phyloP scores from a whole-genome alignment of 2,888 invertebrate species.

The Embidobia sp. region DNA sequence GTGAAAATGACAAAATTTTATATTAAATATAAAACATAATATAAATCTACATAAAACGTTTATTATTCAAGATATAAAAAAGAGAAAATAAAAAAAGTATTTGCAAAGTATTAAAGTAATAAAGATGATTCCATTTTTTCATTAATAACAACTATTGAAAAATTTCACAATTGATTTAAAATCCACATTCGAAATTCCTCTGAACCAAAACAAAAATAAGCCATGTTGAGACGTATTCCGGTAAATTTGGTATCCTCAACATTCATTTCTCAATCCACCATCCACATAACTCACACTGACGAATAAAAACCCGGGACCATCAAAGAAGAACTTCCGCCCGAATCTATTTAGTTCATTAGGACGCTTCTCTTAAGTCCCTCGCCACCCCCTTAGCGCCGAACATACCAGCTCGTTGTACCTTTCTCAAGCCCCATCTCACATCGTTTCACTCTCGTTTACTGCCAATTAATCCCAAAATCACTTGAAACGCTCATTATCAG shows the following conservation, averaged over 20 bases:
- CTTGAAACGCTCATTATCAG: slow-evolving; percentile 36
- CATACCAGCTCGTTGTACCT: slow-evolving; percentile 16
- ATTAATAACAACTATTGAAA: too few species aligned
- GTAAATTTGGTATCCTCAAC: slow-evolving; percentile 9
- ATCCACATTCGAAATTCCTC: background rate
- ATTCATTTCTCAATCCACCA: slow-evolving; percentile 26
- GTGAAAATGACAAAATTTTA: too few species aligned
- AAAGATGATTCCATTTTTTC: background rate
- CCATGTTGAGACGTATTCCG: background rate
- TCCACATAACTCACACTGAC: slow-evolving; percentile 4
- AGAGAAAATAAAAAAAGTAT: too few species aligned
- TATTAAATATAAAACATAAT: too few species aligned
- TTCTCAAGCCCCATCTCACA: slow-evolving; percentile 22
- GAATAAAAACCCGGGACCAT: slow-evolving; percentile 24
- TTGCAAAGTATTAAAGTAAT: too few species aligned
- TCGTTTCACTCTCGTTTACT: slow-evolving; percentile 38
- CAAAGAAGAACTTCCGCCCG: slow-evolving; percentile 27
- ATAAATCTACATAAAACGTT: too few species aligned
- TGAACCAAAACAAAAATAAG: slow-evolving; percentile 10
- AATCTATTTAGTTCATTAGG: slow-evolving; percentile 47
- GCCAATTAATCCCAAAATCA: slow-evolving; percentile 46
- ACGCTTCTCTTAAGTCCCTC: slow-evolving; percentile 20
- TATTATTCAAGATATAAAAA: too few species aligned
- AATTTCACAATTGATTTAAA: background rate
- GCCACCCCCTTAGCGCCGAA: slow-evolving; percentile 1